phyloP scores from a whole-genome alignment of 2,888 invertebrate genomes.

The Marasmarcha lunaedactyla region DNA sequence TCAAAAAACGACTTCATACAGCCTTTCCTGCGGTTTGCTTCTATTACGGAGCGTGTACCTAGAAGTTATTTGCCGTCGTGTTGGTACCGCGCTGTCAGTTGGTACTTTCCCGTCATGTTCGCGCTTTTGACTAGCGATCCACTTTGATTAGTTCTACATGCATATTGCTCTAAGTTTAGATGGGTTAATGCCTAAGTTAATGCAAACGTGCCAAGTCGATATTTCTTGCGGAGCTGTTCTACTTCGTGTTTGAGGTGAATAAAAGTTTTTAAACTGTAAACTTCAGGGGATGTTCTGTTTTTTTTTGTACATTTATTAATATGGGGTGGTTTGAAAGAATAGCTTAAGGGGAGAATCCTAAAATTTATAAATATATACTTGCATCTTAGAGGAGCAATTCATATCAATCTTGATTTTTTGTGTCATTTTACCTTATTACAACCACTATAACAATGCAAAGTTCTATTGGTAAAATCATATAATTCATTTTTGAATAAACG shows the following conservation, averaged over 20 bases:
- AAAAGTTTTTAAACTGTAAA: neutral
- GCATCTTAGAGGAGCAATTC: too few relatives aligned
- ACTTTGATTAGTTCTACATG: slow-evolving; percentile 36
- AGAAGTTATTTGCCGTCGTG: slow-evolving; percentile 34
- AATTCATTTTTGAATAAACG: too few relatives aligned
- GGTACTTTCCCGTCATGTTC: slow-evolving; percentile 12
- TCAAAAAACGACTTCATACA: slow-evolving; percentile 49
- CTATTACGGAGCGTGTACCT: slow-evolving; percentile 31
- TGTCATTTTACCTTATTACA: too few relatives aligned
- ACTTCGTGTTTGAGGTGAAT: neutral
- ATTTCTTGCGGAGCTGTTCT: neutral
- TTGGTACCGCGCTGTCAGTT: slow-evolving; percentile 18
- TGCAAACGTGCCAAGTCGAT: neutral
- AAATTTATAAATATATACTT: too few relatives aligned
- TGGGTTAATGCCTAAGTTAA: neutral
- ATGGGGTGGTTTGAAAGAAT: too few relatives aligned
- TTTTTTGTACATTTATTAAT: too few relatives aligned
- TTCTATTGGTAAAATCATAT: too few relatives aligned
- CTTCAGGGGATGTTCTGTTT: too few relatives aligned
- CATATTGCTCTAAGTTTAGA: slow-evolving; percentile 4
- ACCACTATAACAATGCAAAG: too few relatives aligned
- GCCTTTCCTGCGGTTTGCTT: slow-evolving; percentile 33
- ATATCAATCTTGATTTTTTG: too few relatives aligned
- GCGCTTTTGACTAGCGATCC: slow-evolving; percentile 23
- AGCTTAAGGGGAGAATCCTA: too few relatives aligned